Conservation (phyloP, 2,113 vertebrate genomes). For the Elephantulus edwardii region DNA sequence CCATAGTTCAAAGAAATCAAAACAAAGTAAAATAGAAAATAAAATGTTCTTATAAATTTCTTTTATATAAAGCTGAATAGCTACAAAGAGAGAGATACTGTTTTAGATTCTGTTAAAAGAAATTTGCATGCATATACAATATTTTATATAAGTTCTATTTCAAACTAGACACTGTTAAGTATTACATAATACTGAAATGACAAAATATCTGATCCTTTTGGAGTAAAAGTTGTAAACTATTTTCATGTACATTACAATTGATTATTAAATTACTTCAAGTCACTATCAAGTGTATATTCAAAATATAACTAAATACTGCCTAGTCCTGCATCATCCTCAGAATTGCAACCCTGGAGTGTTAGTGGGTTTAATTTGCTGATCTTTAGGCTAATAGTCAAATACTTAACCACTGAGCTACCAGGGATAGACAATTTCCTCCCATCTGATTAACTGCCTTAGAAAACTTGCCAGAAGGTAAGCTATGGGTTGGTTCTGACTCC, state of each 20-base stretch:
- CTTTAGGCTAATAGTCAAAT: too few species aligned
- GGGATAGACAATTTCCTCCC: too few species aligned
- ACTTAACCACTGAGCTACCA: too few species aligned
- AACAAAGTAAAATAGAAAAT: background rate
- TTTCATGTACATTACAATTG: background rate
- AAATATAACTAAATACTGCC: background rate
- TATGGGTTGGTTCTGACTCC: too few species aligned
- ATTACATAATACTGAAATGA: background rate
- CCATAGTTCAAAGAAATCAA: too few species aligned
- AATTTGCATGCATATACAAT: background rate
- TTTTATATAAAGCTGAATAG: conserved; percentile 33
- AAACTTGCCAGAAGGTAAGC: too few species aligned
- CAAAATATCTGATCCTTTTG: background rate
- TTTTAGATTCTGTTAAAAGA: background rate
- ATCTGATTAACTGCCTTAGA: too few species aligned
- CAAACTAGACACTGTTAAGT: background rate
- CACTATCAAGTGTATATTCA: background rate
- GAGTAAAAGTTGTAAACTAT: background rate
- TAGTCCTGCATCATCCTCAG: background rate
- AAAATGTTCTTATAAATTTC: background rate
- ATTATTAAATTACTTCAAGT: background rate
- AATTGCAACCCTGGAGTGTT: background rate
- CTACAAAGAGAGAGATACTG: background rate
- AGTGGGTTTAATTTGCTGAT: too few species aligned
- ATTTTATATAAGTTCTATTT: conserved; percentile 12